Conservation (phyloP, 2,113 vertebrate genomes). For the Oreocharis arfaki region DNA sequence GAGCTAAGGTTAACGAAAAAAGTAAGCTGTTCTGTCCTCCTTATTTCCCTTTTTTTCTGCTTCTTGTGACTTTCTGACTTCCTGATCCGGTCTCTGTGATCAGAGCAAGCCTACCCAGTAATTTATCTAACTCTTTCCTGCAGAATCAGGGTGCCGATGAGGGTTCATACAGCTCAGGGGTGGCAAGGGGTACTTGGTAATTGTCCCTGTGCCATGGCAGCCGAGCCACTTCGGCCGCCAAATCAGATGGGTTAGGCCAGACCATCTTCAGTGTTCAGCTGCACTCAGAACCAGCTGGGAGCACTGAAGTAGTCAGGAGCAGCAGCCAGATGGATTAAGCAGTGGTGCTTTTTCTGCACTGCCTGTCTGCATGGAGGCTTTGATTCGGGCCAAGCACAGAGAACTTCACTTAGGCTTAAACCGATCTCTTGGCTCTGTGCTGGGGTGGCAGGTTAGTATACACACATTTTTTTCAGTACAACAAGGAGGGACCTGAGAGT, state of each 20-base stretch:
- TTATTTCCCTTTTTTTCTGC: background rate
- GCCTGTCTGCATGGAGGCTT: background rate
- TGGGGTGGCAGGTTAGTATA: background rate
- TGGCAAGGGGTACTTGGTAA: background rate
- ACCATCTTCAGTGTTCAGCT: background rate
- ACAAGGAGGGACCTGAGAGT: background rate
- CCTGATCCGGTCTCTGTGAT: background rate
- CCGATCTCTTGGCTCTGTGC: background rate
- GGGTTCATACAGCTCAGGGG: background rate
- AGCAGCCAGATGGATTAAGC: background rate
- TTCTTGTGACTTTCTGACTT: background rate
- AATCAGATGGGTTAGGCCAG: background rate
- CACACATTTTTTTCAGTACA: background rate
- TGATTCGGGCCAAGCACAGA: background rate
- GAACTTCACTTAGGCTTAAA: background rate
- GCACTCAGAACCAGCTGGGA: background rate
- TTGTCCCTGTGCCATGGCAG: background rate
- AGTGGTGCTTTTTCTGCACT: background rate
- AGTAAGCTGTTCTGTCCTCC: background rate
- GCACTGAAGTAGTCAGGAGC: background rate
- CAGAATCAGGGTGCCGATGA: background rate
- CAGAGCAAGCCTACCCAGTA: background rate
- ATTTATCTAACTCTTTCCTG: background rate
- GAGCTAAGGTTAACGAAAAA: background rate
- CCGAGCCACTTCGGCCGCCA: background rate